A percentile compares a stretch with the other conserved stretches of the same genome.
phyloP scores from a whole-genome alignment of 1,140 invertebrate species.

The Monochamus saltuarius region DNA sequence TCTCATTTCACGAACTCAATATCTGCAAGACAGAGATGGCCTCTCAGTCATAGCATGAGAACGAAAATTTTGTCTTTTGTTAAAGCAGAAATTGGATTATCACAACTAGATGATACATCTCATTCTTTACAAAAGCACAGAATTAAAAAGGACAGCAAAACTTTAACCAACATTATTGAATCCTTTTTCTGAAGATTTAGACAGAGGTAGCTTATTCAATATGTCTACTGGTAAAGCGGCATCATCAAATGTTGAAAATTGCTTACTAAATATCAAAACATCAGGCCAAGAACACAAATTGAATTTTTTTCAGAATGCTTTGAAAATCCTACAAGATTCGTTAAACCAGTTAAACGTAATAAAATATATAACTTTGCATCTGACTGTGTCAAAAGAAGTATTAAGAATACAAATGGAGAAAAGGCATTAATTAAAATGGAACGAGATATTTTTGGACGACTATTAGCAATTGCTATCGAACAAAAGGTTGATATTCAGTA shows the following conservation, averaged over 20 bases:
- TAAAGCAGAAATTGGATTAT: conserved; percentile 17
- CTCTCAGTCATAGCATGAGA: conserved; percentile 38
- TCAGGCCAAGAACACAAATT: conserved; percentile 36
- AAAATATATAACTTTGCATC: conserved; percentile 42
- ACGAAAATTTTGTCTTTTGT: conserved; percentile 34
- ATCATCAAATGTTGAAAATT: conserved; percentile 33
- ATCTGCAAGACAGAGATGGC: conserved; percentile 41
- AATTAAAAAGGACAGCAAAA: conserved; percentile 38
- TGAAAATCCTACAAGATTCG: conserved; percentile 36
- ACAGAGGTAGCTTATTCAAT: conserved; percentile 38
- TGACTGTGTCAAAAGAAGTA: conserved; percentile 21
- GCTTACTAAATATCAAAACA: conserved; percentile 32
- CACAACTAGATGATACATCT: conserved; percentile 31
- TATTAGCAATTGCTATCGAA: conserved; percentile 38
- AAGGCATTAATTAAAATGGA: conserved; percentile 40
- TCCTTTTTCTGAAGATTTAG: conserved; percentile 33
- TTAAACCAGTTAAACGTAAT: conserved; percentile 37
- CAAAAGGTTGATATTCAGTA: conserved; percentile 39
- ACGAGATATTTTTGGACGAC: conserved; percentile 40
- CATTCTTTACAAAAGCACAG: conserved; percentile 31
- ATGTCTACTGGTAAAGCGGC: conserved; percentile 40
- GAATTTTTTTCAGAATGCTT: conserved; percentile 37
- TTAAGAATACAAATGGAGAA: conserved; percentile 23
- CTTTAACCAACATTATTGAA: conserved; percentile 34
- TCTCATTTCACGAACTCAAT: conserved; percentile 40